These are phyloP conservation scores for Oppia nitens DNA, from an alignment of 1,140 invertebrate species.

Conservation along the genomic window DNA sequence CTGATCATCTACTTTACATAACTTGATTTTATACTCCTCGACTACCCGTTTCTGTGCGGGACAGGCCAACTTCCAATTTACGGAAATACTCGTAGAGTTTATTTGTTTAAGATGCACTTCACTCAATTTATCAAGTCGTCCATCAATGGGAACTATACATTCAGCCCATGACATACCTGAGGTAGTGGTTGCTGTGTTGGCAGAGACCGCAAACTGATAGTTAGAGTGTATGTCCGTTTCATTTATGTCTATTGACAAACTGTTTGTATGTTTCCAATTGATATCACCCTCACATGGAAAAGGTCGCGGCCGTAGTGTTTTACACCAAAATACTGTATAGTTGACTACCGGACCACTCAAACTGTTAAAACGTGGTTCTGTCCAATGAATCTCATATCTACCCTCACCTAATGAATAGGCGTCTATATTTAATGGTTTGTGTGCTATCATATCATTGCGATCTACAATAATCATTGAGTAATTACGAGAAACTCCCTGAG, in stretches of 20 bases:
- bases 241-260: not conserved
- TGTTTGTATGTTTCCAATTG: not conserved
- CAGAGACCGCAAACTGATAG: constrained; percentile 15
- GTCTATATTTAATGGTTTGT: constrained; percentile 8
- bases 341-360: not conserved
- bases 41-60: constrained; percentile 10
- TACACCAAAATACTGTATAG: constrained; percentile 12
- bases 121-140: not conserved
- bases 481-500: constrained; percentile 8
- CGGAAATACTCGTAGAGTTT: constrained; percentile 9
- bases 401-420: constrained; percentile 9
- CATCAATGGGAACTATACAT: constrained; percentile 12
- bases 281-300: constrained; percentile 4
- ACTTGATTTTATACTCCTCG: constrained; percentile 4
- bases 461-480: constrained; percentile 13
- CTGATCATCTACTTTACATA: constrained; percentile 4
- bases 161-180: constrained; percentile 15
- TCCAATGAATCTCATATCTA: constrained; percentile 9
- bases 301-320: not conserved
- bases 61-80: constrained; percentile 8
- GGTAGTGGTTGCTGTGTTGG: not conserved
- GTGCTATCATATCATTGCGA: constrained; percentile 7
- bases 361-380: not conserved
- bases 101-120: not conserved
- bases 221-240: not conserved